Evolutionary conservation across 1,140 invertebrate species (phyloP).

Genomic region (Ladona fulva): DNA sequence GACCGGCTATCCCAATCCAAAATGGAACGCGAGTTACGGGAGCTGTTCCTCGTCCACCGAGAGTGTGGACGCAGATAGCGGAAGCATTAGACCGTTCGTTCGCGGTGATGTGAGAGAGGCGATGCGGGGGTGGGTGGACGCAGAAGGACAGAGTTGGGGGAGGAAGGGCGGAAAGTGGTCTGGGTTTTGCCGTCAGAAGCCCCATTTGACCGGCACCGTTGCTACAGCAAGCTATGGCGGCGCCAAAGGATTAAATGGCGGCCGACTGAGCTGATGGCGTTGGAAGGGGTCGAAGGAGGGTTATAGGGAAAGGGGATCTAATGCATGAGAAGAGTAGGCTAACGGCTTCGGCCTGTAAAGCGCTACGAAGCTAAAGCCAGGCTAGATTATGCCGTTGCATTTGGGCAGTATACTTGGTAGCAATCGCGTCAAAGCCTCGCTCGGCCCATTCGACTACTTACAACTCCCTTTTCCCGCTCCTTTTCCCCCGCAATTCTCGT

Average conservation of each 20-base stretch:
- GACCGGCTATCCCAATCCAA: not conserved
- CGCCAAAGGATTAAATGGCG: constrained; percentile 7
- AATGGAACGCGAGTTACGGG: not conserved
- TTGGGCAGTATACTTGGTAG: not conserved
- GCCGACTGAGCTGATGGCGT: not conserved
- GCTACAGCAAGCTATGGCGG: not conserved
- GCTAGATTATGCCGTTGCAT: not conserved
- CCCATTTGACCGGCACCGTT: not conserved
- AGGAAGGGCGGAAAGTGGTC: not conserved
- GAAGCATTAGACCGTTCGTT: not conserved
- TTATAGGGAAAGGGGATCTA: not conserved
- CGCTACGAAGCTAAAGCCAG: not conserved
- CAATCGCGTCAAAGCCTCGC: not conserved
- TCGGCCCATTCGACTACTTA: too few species aligned
- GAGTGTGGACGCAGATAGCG: not conserved
- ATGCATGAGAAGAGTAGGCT: not conserved
- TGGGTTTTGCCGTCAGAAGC: not conserved
- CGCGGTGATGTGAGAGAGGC: not conserved
- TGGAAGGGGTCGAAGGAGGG: not conserved
- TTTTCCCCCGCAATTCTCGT: too few species aligned
- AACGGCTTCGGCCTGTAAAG: not conserved
- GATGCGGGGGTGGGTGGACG: not conserved
- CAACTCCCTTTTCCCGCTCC: too few species aligned
- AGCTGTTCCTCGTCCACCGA: not conserved
- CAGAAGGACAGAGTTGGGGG: not conserved